Evolutionary conservation across 2,113 vertebrate species (phyloP), one percentile per base, ranked within the genome.

Genomic region (Perccottus glenii): DNA sequence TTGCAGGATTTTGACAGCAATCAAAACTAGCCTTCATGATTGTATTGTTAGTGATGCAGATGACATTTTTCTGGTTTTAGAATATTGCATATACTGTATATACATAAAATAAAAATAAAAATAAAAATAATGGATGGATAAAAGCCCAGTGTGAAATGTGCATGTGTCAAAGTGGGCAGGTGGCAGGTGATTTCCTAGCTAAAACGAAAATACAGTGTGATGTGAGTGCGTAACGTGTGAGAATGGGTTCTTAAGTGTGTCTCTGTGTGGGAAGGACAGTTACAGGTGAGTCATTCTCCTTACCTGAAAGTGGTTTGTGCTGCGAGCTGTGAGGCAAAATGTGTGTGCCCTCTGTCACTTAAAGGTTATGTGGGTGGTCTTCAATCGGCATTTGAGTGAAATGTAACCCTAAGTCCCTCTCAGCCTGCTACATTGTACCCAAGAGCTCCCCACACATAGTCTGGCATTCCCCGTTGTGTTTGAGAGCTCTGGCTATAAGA

Each of bases 331-430:
- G 63, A 50, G 61, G 46, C 59, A 63, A 73, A 50, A 56, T 47
- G 64, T 52, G 67, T 53, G 60, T 57, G 88, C 90, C 92, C 90
- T 83, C 82, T 60, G 79, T 75, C 73, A 69, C 87, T 88, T 85
- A 81, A 88, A 89, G 86, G 80, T 82, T 86, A 82, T 60, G 87
- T 92, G 81, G 90, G 90, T 80, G 86, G 75, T 77, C 72, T 88
- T 83, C 78, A 74, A 75, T 78, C 81, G 77, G 73, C 69, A 57
- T 88, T 78, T 56, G 62, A 90, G 73, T 85, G 87, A 87, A 89
- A 89, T 80, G 70, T 74, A 87, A 70, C 85, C 81, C 75, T 87
- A 85, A 79, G 84, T 85, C 62, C 14, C 53, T 79, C 81, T 82
- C 73, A 75, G 70, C 47, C 53, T 58, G 73, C 69, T 67, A 56